These are phyloP conservation scores for Hippocampus mohnikei DNA, from an alignment of 2,113 vertebrate genomes.

Conservation along the genomic window DNA sequence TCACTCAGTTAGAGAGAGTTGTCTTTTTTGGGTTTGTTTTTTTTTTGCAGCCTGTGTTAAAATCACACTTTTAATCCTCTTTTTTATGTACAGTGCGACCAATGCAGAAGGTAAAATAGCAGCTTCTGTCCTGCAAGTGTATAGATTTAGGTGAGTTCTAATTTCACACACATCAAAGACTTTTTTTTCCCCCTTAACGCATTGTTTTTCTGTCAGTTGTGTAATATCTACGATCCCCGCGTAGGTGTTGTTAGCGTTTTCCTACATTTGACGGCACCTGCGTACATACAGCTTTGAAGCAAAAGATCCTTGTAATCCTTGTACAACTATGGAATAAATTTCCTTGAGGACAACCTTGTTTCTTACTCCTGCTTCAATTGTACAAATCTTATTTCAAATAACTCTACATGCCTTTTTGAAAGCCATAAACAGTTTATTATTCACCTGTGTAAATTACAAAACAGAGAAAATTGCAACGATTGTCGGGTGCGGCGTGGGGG, in stretches of 20 bases:
- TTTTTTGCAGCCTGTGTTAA: background rate
- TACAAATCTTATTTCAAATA: no score
- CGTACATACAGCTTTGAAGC: conserved; percentile 35
- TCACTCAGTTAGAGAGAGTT: conserved; percentile 14
- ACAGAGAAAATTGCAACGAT: no score
- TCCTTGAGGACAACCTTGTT: conserved; percentile 19
- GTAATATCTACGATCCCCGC: conserved; percentile 30
- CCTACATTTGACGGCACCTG: conserved; percentile 10
- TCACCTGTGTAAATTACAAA: no score
- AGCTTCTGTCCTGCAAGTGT: conserved; percentile 1
- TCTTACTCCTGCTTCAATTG: no score
- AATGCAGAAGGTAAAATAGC: conserved; percentile 2
- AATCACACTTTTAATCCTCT: background rate
- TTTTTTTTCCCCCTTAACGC: background rate
- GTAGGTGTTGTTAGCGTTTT: conserved; percentile 27
- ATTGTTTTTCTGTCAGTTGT: conserved; percentile 1
- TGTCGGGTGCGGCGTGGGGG: no score
- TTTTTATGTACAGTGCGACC: conserved; percentile 1
- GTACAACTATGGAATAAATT: conserved; percentile 63
- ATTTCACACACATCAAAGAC: conserved; percentile 1
- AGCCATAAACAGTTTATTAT: no score
- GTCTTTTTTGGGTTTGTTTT: conserved; percentile 3
- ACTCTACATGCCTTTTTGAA: no score
- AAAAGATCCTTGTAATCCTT: conserved; percentile 48
- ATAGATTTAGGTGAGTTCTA: conserved; percentile 1